Evolutionary conservation across 1,140 invertebrate genomes (phyloP).

Genomic region (Drosophila malerkotliana): DNA sequence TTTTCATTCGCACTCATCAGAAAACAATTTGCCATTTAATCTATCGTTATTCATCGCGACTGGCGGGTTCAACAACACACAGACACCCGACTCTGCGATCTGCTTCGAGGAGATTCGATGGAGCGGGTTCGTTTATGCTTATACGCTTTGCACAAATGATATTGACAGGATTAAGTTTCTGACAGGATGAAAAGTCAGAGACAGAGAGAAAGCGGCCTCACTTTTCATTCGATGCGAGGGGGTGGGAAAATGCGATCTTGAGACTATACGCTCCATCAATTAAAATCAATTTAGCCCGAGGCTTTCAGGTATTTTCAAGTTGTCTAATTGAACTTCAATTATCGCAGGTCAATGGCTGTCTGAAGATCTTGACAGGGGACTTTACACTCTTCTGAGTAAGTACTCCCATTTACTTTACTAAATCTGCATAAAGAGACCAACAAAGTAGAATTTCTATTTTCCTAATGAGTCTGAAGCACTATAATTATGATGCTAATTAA

Average conservation of each 20-base stretch:
- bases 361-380: conserved; percentile 7
- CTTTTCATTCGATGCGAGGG: conserved; percentile 10
- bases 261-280: conserved; percentile 7
- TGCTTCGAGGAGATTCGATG: conserved; percentile 8
- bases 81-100: background rate
- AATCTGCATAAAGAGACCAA: conserved; percentile 1
- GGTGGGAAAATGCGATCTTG: conserved; percentile 19
- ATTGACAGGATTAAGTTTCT: conserved; percentile 39
- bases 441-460: conserved; percentile 7
- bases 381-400: conserved; percentile 1
- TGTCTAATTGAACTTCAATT: conserved; percentile 50
- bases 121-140: conserved; percentile 26
- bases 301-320: conserved; percentile 1
- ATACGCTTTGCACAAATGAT: conserved; percentile 24
- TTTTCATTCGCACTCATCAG: conserved; percentile 47
- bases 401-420: background rate
- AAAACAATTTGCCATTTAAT: conserved; percentile 45
- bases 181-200: conserved; percentile 33
- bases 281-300: conserved; percentile 29
- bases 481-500: conserved; percentile 55
- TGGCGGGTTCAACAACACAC: conserved; percentile 46
- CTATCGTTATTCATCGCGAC: conserved; percentile 15
- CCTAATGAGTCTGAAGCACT: conserved; percentile 27
- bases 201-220: conserved; percentile 31
- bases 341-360: conserved; percentile 49